Evolutionary conservation across 2,113 vertebrate genomes (phyloP).

Genomic region (Melanerpes aurifrons): DNA sequence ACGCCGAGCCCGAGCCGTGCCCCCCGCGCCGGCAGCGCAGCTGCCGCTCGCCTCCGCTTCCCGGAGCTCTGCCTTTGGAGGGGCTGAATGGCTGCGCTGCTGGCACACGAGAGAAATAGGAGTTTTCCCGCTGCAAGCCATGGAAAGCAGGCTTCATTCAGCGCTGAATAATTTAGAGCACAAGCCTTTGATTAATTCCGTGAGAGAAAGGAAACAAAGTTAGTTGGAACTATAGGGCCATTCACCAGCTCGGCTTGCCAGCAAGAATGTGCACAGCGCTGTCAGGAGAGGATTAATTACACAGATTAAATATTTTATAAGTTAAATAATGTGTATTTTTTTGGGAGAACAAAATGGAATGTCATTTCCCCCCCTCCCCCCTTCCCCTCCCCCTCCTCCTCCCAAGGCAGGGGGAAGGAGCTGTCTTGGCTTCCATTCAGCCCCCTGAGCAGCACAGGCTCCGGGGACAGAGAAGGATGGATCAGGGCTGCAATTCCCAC

Average conservation of each 20-base stretch:
- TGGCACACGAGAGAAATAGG: slow-evolving; percentile 41
- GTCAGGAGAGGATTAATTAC: slow-evolving; percentile 81
- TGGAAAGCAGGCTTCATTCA: slow-evolving; percentile 63
- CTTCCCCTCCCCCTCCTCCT: slow-evolving; percentile 64
- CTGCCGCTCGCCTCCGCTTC: fast-evolving
- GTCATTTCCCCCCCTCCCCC: slow-evolving; percentile 76
- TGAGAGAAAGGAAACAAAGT: slow-evolving; percentile 64
- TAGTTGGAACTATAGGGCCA: slow-evolving; percentile 58
- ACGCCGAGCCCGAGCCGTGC: background rate
- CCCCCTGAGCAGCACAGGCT: slow-evolving; percentile 61
- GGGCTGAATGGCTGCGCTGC: background rate
- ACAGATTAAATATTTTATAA: slow-evolving; percentile 85
- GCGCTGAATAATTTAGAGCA: slow-evolving; percentile 74
- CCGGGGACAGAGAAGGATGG: slow-evolving; percentile 66
- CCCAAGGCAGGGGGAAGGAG: slow-evolving; percentile 71
- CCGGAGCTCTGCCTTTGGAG: background rate
- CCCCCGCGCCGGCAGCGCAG: background rate
- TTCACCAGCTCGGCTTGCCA: slow-evolving; percentile 63
- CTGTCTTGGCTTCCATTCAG: slow-evolving; percentile 73
- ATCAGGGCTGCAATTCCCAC: slow-evolving; percentile 69
- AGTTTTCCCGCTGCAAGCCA: slow-evolving; percentile 61
- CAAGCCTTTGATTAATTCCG: slow-evolving; percentile 63
- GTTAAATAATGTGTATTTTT: slow-evolving; percentile 84
- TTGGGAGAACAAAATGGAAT: slow-evolving; percentile 80
- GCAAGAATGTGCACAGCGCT: slow-evolving; percentile 72